Conservation (phyloP, 1,140 invertebrate genomes). For the Triops longicaudatus region DNA sequence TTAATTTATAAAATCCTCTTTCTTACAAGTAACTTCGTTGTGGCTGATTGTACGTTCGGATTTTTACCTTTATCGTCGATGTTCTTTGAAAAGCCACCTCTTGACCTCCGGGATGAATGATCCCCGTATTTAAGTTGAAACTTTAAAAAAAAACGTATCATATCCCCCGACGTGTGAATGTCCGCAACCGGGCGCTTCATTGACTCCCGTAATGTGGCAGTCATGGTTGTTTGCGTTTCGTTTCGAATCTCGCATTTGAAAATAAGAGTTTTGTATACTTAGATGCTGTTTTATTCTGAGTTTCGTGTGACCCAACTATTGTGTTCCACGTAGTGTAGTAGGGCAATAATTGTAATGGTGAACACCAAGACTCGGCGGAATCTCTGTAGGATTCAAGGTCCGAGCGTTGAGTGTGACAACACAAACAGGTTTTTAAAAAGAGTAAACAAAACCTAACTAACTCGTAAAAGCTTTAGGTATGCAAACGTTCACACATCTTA, state of each 20-base stretch:
- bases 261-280: not conserved
- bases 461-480: constrained; percentile 9
- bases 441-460: not conserved
- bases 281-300: not conserved
- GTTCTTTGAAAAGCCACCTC: not conserved
- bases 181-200: not conserved
- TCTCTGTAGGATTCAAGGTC: not conserved
- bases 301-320: not conserved
- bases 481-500: not conserved
- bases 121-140: not conserved
- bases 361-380: not conserved
- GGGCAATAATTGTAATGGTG: constrained; percentile 8
- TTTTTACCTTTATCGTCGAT: not conserved
- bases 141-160: not conserved
- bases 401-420: not conserved
- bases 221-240: not conserved
- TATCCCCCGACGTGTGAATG: not conserved
- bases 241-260: not conserved
- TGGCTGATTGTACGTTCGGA: not conserved
- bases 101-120: not conserved
- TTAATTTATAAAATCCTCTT: not conserved
- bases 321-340: constrained; percentile 15
- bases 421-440: not conserved
- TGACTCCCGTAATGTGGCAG: not conserved
- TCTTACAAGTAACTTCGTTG: not conserved